Evolutionary conservation across 2,888 invertebrate species (phyloP).

Genomic region (Phyllotreta cruciferae): DNA sequence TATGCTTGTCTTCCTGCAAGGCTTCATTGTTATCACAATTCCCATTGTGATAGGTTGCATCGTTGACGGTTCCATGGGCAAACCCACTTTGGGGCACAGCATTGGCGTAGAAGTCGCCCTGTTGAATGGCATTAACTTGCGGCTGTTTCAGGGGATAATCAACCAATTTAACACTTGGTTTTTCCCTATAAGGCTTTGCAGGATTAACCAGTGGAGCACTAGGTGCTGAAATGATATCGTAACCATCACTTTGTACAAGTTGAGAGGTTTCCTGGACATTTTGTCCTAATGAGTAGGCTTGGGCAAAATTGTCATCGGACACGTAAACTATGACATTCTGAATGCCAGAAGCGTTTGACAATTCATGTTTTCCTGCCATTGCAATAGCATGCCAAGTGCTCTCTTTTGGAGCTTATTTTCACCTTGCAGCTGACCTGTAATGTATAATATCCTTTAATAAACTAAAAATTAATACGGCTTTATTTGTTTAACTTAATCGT

Average conservation of each 20-base stretch:
- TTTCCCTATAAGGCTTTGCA: constrained; percentile 26
- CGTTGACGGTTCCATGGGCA: constrained; percentile 49
- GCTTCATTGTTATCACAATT: constrained; percentile 48
- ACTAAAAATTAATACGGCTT: no score
- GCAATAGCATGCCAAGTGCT: constrained; percentile 77
- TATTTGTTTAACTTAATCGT: no score
- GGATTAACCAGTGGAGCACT: constrained; percentile 17
- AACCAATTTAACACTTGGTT: constrained; percentile 21
- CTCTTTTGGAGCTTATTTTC: constrained; percentile 61
- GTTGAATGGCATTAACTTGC: constrained; percentile 21
- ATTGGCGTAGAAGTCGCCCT: constrained; percentile 35
- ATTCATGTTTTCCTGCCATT: constrained; percentile 81
- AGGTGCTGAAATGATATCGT: constrained; percentile 16
- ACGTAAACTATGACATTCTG: constrained; percentile 68
- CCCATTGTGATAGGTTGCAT: constrained; percentile 52
- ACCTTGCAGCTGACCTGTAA: constrained; percentile 57
- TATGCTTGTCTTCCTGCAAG: constrained; percentile 47
- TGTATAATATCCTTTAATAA: constrained; percentile 32
- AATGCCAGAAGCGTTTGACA: constrained; percentile 64
- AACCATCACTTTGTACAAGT: constrained; percentile 35
- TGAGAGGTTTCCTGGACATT: constrained; percentile 53
- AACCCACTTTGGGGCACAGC: constrained; percentile 46
- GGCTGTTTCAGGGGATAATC: constrained; percentile 19
- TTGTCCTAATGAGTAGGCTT: constrained; percentile 63
- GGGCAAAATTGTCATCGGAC: constrained; percentile 65